These are phyloP conservation scores for Limosa lapponica DNA, from an alignment of 2,797 vertebrate species.

Conservation along the genomic window DNA sequence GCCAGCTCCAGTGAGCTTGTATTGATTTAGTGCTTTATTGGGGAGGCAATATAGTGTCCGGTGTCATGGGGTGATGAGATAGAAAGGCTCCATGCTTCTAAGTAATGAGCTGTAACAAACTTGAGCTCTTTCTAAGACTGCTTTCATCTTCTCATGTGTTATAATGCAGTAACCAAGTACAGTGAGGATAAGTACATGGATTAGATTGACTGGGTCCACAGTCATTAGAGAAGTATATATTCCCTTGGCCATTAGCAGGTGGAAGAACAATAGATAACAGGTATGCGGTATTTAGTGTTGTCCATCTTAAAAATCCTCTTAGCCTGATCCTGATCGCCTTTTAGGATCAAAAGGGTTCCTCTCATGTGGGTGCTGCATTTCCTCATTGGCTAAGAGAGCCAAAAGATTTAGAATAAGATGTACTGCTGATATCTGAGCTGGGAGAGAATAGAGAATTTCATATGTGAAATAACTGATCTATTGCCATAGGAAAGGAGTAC, in stretches of 20 bases:
- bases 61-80: conserved; percentile 7
- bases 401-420: not conserved
- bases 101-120: conserved; percentile 41
- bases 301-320: not conserved
- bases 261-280: not conserved
- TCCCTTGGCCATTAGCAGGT: not conserved
- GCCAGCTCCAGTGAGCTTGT: not conserved
- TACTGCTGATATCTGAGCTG: not conserved
- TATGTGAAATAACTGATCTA: not conserved
- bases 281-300: not conserved
- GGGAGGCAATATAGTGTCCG: not conserved
- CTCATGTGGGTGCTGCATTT: not conserved
- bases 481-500: not conserved
- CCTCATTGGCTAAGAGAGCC: not conserved
- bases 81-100: not conserved
- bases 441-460: not conserved
- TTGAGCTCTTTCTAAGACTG: not conserved
- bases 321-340: not conserved
- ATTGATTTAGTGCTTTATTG: conserved; percentile 46
- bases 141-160: conserved; percentile 44
- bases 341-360: not conserved
- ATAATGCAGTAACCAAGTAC: not conserved
- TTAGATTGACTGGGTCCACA: not conserved
- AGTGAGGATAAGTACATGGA: not conserved
- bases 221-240: not conserved